These are phyloP conservation scores for Mus pahari DNA, from an alignment of 2,113 vertebrate genomes.

Conservation along the genomic window DNA sequence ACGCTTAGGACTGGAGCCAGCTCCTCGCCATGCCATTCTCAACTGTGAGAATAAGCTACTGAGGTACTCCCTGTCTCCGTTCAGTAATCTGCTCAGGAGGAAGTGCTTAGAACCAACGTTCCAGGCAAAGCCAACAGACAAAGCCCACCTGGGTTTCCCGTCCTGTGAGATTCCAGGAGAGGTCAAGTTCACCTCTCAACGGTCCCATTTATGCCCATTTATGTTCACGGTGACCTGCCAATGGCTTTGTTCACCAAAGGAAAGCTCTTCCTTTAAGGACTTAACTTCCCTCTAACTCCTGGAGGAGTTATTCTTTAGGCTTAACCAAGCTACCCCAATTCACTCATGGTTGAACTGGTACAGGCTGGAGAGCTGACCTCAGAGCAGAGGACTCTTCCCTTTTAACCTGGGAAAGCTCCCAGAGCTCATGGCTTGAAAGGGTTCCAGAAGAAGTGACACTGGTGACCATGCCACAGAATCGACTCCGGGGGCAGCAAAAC, in stretches of 20 bases:
- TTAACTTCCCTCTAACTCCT: background rate
- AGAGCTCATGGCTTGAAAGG: background rate
- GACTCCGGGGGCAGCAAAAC: background rate
- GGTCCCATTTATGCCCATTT: background rate
- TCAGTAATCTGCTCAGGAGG: constrained; percentile 2
- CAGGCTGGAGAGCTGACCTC: background rate
- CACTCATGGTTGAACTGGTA: constrained; percentile 3
- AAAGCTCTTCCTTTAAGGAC: constrained; percentile 41
- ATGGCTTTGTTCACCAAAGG: constrained; percentile 47
- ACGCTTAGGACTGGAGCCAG: constrained; percentile 13
- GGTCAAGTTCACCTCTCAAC: background rate
- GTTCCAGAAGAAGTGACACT: background rate
- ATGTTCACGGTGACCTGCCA: background rate
- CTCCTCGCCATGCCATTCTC: background rate
- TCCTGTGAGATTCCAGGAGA: background rate
- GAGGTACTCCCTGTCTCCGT: background rate
- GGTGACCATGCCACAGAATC: background rate
- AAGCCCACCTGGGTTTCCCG: constrained; percentile 15
- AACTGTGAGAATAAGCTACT: background rate
- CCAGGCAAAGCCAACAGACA: constrained; percentile 27
- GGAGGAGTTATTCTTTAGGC: background rate
- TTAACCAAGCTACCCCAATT: constrained; percentile 19
- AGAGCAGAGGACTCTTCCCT: background rate
- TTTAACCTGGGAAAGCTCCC: background rate
- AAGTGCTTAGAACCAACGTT: constrained; percentile 32